A percentile compares a stretch with the other conserved stretches of the same genome.
Conservation (phyloP, 2,113 vertebrate genomes). For the Rana temporaria region DNA sequence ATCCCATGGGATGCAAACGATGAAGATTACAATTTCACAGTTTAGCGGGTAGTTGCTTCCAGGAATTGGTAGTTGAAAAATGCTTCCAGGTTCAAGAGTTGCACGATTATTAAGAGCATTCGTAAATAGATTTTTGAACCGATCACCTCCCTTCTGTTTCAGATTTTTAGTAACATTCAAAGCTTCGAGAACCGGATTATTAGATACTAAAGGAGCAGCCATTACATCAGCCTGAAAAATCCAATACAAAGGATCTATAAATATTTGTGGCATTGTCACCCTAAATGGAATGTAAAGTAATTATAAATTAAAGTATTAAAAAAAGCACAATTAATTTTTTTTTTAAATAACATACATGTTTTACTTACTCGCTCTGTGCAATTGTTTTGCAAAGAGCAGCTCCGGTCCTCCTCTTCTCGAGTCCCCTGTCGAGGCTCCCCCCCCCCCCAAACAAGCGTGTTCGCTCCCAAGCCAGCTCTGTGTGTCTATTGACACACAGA, state of each 20-base stretch:
- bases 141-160: slow-evolving; percentile 17
- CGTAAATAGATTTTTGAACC: slow-evolving; percentile 56
- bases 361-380: too few species aligned
- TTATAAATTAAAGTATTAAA: neutral
- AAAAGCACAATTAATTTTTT: neutral
- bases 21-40: slow-evolving; percentile 61
- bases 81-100: slow-evolving; percentile 48
- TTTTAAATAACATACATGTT: neutral
- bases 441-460: too few species aligned
- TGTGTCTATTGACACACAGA: too few species aligned
- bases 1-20: slow-evolving; percentile 62
- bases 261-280: too few species aligned
- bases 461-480: too few species aligned
- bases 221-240: slow-evolving; percentile 64
- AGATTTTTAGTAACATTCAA: slow-evolving; percentile 59
- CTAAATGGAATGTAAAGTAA: neutral
- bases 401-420: too few species aligned
- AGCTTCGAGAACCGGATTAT: slow-evolving; percentile 55
- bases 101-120: neutral
- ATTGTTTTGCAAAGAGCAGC: too few species aligned
- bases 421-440: too few species aligned
- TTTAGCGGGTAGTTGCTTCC: slow-evolving; percentile 27
- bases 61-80: slow-evolving; percentile 51
- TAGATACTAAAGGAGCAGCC: slow-evolving; percentile 62
- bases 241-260: too few species aligned